Percentiles rank a stretch among this genome's conserved stretches.
Evolutionary conservation across 2,797 vertebrate genomes (phyloP).

Genomic region (Neomorphus geoffroyi): DNA sequence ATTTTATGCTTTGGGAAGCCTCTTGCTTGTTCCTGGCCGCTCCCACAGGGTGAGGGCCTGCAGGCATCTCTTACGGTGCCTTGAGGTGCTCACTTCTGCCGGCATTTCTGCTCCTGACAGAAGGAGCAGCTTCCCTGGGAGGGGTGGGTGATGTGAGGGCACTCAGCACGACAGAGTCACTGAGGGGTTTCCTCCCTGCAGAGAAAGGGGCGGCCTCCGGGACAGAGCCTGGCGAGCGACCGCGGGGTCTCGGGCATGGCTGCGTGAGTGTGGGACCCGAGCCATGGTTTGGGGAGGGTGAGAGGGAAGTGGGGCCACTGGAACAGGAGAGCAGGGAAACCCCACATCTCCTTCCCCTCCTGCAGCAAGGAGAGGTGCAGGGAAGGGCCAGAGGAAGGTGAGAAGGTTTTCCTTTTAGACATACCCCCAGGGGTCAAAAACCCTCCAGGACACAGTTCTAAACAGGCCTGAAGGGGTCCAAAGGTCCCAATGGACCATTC

Average conservation of each 20-base stretch:
- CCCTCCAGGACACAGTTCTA: neutral
- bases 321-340: neutral
- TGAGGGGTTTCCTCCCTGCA: slow-evolving; percentile 55
- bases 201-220: slow-evolving; percentile 90
- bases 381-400: too few species aligned
- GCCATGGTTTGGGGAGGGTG: neutral
- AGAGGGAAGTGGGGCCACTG: too few species aligned
- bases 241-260: slow-evolving; percentile 75
- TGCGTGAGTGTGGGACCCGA: slow-evolving; percentile 80
- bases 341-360: neutral
- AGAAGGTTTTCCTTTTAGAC: neutral
- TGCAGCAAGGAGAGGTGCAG: neutral
- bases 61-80: neutral
- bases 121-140: neutral
- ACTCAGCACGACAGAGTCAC: neutral
- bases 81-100: fast-evolving
- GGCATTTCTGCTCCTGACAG: neutral
- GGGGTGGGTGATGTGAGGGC: too few species aligned
- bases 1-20: neutral
- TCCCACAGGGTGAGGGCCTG: fast-evolving
- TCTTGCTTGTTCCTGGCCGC: neutral
- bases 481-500: neutral
- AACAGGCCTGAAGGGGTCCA: neutral
- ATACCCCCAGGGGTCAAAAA: neutral
- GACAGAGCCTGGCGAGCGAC: slow-evolving; percentile 78